Base-by-base conservation (phyloP, 2,888 invertebrate genomes). In the Crematogaster levior region DNA sequence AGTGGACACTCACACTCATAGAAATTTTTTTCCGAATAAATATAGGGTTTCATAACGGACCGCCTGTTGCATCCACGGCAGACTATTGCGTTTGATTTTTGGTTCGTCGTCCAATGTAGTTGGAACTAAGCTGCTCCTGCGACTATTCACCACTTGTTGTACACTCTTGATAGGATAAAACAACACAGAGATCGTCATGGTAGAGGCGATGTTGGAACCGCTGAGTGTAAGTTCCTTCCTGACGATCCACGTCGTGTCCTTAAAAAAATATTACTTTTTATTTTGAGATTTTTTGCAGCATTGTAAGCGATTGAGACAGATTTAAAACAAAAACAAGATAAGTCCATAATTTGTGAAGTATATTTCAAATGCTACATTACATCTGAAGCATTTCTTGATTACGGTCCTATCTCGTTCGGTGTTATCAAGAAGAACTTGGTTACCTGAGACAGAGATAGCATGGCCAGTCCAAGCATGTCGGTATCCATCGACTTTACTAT, bases 401-500 rank as follows among this genome's bases (percentile, higher is more conserved):
- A 53, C 12, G 12, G 0, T 18, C 0, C 27, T 40, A 37, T 51
- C n/a, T 34, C 12, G n/a, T 68, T 18, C n/a, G 37, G 12, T 73
- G 60, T 21, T 12, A 30, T 30, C n/a, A 46, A 34, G 12, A 24
- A 43, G 0, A 0, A 46, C 1, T 30, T 40, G 53, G 60, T 75
- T 89, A 95, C 95, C 93, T 94, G 93, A n/a, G 93, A 92, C 63
- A 95, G 90, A 21, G 93, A 92, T 72, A 95, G 88, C 88, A 95
- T 95, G 18, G 95, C 94, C 3, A 95, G 93, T 10, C 95, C 95
- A 10, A 95, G 93, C 91, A 95, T 95, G 85, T 95, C 95, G 65
- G 95, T 95, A 74, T 95, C 95, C 30, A 94, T 93, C 74, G 94
- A 94, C 86, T 95, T 95, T 2, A 94, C 93, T 46, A 95, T 95